Base-by-base conservation (phyloP, 2,888 invertebrate genomes). In the Pedicia rivosa region DNA sequence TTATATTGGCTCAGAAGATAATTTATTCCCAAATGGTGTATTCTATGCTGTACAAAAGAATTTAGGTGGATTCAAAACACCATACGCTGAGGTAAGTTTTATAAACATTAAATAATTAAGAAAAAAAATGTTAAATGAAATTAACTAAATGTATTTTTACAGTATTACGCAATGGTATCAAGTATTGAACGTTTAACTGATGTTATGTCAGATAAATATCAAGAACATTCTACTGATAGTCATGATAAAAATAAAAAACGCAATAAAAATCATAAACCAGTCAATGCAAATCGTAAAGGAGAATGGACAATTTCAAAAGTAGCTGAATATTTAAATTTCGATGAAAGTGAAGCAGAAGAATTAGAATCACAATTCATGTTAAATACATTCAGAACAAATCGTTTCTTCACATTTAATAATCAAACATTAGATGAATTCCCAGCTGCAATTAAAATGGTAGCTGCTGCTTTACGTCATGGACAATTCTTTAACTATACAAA, bases 401-500 rank as follows among this genome's bases (percentile, higher is more conserved):
- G 63, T 43, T 65, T 66, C 45, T 62, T 65, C 35, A 58, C 67
- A 37, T 59, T 72, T 45, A 67, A 69, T 45, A 69, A 72, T 50
- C 53, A 62, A 27, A 67, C 68, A 19, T 46, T 78, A 6, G 61
- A 65, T 29, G 53, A 57, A 27, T 44, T 75, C 2, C 64, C 67
- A 5, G 38, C 51, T 38, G 46, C 47, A 17, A 48, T 70, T 13
- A 52, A 52, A 35, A 45, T 65, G 22, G 54, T 60, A 38, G 53
- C 65, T 42, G 47, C 57, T 35, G 45, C 56, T 8, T 49, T 72
- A 6, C 55, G 54, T 5, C 5, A 65, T 7, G 72, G 71, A 33
- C 55, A 64, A 29, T 50, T 64, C 12, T 60, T 69, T 46, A 70
- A 73, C 50, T 66, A 67, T 55, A 74, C 71, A 28, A 76, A 72